Percentiles rank a stretch among this genome's conserved stretches.
Evolutionary conservation across 2,113 vertebrate species (phyloP).

Genomic region (Pavo muticus): DNA sequence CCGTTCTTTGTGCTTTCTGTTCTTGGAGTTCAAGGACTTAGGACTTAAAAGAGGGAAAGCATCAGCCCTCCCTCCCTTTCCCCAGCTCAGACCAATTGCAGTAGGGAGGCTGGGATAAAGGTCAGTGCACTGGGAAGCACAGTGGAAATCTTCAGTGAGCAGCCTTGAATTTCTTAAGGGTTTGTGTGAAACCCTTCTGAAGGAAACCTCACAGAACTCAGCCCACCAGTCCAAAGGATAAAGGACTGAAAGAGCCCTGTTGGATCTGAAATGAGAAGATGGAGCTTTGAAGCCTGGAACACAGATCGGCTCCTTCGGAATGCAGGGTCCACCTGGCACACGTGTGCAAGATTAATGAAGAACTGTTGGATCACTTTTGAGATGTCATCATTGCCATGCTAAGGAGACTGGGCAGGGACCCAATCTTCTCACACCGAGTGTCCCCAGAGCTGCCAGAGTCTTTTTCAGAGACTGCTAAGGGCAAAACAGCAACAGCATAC

Average conservation of each 20-base stretch:
- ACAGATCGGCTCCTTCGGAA: background rate
- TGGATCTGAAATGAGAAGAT: background rate
- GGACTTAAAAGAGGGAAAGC: background rate
- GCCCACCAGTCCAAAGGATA: fast-evolving
- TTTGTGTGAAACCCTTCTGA: background rate
- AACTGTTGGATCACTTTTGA: background rate
- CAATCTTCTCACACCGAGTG: background rate
- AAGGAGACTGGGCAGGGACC: background rate
- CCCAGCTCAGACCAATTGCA: background rate
- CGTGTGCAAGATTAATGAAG: background rate
- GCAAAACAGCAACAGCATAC: background rate
- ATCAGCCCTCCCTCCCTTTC: background rate
- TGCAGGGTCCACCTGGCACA: background rate
- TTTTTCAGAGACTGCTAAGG: background rate
- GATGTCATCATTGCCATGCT: background rate
- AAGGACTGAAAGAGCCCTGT: background rate
- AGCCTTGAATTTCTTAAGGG: background rate
- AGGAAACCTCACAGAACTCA: background rate
- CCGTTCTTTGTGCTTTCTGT: background rate
- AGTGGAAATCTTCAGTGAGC: background rate
- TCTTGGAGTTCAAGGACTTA: background rate
- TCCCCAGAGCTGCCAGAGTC: background rate
- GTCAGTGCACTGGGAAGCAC: background rate
- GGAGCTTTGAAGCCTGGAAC: background rate
- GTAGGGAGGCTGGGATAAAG: background rate